Evolutionary conservation across 2,113 vertebrate species (phyloP).

Genomic region (Orientallactaga bullata): DNA sequence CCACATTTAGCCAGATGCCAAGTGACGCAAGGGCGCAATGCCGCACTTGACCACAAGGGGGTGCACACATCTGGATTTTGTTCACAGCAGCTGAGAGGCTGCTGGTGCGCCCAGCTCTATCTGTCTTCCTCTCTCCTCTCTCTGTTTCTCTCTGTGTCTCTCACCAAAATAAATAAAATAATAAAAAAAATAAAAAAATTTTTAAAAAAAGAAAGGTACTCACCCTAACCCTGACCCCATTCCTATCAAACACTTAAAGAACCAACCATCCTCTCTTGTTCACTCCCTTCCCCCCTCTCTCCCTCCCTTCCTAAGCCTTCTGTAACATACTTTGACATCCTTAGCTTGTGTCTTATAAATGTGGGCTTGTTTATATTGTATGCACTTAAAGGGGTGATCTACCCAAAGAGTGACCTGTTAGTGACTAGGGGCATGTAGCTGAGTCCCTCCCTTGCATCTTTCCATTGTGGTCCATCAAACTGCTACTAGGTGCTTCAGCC

Average conservation of each 20-base stretch:
- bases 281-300: neutral
- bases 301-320: neutral
- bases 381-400: neutral
- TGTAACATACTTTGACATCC: neutral
- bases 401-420: neutral
- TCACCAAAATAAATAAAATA: too few relatives aligned
- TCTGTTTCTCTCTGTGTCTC: too few relatives aligned
- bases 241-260: neutral
- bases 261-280: neutral
- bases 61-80: too few relatives aligned
- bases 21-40: too few relatives aligned
- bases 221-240: too few relatives aligned
- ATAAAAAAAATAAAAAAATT: too few relatives aligned
- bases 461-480: neutral
- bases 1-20: too few relatives aligned
- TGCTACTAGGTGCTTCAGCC: neutral
- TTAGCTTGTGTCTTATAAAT: neutral
- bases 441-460: neutral
- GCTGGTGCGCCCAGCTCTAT: too few relatives aligned
- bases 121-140: too few relatives aligned
- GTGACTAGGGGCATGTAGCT: neutral
- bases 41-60: too few relatives aligned
- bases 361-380: neutral
- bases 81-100: too few relatives aligned
- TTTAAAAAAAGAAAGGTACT: too few relatives aligned